Evolutionary conservation across 2,888 invertebrate genomes (phyloP).

Genomic region (Megastigmus dorsalis): DNA sequence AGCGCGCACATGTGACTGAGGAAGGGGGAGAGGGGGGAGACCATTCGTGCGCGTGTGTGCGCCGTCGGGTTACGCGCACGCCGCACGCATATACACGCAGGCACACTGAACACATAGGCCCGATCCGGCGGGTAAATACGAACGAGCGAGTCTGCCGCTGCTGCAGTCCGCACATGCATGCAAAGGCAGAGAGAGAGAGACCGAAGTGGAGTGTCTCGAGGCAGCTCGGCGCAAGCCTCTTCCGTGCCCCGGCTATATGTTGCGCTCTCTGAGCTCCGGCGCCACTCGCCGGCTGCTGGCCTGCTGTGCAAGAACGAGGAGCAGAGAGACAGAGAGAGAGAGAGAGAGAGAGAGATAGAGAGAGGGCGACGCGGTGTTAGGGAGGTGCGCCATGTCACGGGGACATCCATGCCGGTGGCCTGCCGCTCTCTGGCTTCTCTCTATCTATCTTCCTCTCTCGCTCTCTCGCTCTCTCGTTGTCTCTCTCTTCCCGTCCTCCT

Average conservation of each 20-base stretch:
- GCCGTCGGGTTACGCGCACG: not conserved
- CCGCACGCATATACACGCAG: not conserved
- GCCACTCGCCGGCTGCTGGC: constrained; percentile 10
- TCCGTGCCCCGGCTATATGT: constrained; percentile 13
- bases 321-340: constrained; percentile 6
- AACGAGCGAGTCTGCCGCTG: no score
- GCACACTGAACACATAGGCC: not conserved
- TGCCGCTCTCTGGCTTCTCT: constrained; percentile 37
- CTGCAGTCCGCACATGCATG: no score
- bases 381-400: constrained; percentile 39
- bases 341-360: constrained; percentile 15
- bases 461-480: not conserved
- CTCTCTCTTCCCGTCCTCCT: not conserved
- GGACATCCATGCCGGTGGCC: constrained; percentile 50
- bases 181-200: constrained; percentile 6
- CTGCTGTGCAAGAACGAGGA: constrained; percentile 1
- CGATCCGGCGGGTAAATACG: no score
- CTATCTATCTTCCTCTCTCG: constrained; percentile 15
- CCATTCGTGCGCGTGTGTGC: not conserved
- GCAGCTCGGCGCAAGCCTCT: constrained; percentile 2
- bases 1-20: not conserved
- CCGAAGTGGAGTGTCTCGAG: not conserved
- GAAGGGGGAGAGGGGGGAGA: no score
- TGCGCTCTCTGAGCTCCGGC: constrained; percentile 18
- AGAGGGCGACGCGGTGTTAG: constrained; percentile 1